A percentile compares a stretch with the other conserved stretches of the same genome.
Conservation (phyloP, 2,888 invertebrate genomes). For the Lasioglossum calceatum region DNA sequence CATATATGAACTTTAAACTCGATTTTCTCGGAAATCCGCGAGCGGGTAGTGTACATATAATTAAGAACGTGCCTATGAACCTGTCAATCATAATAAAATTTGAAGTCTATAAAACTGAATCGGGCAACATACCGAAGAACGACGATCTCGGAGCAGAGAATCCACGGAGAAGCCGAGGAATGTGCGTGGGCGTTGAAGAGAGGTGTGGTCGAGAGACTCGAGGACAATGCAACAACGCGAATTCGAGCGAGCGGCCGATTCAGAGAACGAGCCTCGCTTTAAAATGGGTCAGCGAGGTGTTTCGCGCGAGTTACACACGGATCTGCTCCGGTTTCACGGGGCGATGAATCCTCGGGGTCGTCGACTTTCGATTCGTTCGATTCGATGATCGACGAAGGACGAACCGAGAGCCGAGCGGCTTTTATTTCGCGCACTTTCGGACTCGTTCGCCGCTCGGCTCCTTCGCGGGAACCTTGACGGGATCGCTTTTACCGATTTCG, state of each 20-base stretch:
- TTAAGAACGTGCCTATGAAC: neutral
- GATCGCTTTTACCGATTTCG: conserved; percentile 42
- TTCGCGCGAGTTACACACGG: conserved; percentile 30
- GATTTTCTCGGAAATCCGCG: no score
- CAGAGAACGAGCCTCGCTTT: conserved; percentile 18
- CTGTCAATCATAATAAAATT: no score
- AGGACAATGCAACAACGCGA: conserved; percentile 59
- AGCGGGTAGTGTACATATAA: no score
- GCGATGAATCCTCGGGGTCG: conserved; percentile 48
- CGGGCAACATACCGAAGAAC: neutral
- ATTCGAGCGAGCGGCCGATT: conserved; percentile 40
- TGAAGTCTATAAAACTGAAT: neutral
- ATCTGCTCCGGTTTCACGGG: conserved; percentile 37
- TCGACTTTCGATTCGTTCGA: conserved; percentile 49
- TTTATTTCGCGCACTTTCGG: conserved; percentile 11
- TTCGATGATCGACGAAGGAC: conserved; percentile 46
- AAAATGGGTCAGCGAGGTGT: conserved; percentile 44
- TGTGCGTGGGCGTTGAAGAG: conserved; percentile 56
- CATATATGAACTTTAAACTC: no score
- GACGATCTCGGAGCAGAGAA: neutral
- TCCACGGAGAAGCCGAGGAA: conserved; percentile 41
- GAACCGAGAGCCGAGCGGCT: conserved; percentile 14
- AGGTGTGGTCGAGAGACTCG: conserved; percentile 63
- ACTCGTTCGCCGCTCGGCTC: conserved; percentile 44
- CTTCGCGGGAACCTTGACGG: conserved; percentile 27